Percentiles rank a stretch among this genome's conserved stretches.
These are phyloP conservation scores for Phoebastria nigripes DNA, from an alignment of 2,797 vertebrate genomes.

Conservation along the genomic window DNA sequence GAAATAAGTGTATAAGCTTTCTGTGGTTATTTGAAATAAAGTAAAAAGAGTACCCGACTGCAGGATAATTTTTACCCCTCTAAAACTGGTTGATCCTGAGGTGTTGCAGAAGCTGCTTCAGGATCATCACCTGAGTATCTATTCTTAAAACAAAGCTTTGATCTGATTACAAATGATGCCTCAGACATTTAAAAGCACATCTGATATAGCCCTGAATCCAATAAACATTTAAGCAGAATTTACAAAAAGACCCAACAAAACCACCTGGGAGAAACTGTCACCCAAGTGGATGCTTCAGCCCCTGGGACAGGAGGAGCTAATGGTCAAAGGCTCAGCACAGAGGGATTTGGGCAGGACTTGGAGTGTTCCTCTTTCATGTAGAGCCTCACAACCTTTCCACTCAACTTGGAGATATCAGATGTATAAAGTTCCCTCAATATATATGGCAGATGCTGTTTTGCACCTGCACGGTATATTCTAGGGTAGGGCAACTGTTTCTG, in stretches of 20 bases:
- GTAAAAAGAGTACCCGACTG: not conserved
- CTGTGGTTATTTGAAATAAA: not conserved
- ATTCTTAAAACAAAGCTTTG: not conserved
- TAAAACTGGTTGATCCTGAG: not conserved
- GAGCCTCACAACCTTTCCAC: not conserved
- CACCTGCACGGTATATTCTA: not conserved
- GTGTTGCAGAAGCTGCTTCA: not conserved
- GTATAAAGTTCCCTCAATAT: not conserved
- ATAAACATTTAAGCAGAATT: not conserved
- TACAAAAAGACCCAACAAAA: not conserved
- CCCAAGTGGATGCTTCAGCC: not conserved
- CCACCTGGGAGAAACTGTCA: not conserved
- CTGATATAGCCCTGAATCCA: not conserved
- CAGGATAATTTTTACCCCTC: not conserved
- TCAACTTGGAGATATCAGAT: not conserved
- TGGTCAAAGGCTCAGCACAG: not conserved
- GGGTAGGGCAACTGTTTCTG: not conserved
- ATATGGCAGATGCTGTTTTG: not conserved
- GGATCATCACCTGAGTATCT: not conserved
- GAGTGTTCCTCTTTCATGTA: not conserved
- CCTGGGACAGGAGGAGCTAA: not conserved
- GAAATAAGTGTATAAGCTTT: not conserved
- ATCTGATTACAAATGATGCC: not conserved
- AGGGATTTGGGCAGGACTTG: not conserved
- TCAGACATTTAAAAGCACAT: not conserved